Evolutionary conservation across 2,888 invertebrate genomes (phyloP).

Genomic region (Leistus spinibarbis): DNA sequence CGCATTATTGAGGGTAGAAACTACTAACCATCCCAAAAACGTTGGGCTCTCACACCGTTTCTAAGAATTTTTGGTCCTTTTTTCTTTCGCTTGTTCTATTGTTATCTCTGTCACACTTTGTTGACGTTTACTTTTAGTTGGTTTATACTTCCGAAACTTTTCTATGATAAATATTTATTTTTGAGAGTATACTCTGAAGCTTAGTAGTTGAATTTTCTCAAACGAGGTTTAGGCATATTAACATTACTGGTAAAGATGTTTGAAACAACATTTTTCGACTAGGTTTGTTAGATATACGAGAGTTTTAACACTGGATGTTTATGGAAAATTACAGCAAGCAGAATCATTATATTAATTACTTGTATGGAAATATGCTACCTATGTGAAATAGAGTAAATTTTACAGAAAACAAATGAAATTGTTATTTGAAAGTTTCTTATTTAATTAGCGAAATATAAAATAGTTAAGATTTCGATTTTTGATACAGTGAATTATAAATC

Average conservation of each 20-base stretch:
- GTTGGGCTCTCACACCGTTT: slow-evolving; percentile 34
- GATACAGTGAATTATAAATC: no score
- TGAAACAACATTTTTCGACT: neutral
- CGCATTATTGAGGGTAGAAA: slow-evolving; percentile 53
- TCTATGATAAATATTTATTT: neutral
- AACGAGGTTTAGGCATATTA: neutral
- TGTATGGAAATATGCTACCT: no score
- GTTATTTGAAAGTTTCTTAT: no score
- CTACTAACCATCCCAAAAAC: slow-evolving; percentile 50
- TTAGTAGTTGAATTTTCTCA: neutral
- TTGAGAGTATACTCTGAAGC: neutral
- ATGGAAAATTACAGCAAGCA: no score
- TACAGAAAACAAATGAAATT: no score
- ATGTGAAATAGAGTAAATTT: no score
- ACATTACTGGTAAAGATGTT: neutral
- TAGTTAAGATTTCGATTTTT: no score
- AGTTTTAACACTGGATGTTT: no score
- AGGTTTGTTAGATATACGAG: neutral
- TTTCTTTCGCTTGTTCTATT: neutral
- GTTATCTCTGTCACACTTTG: neutral
- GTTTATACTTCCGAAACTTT: neutral
- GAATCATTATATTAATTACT: no score
- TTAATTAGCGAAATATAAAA: no score
- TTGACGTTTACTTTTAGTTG: neutral
- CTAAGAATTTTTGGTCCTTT: slow-evolving; percentile 37